Evolutionary conservation across 2,797 vertebrate species (phyloP).

Genomic region (Neosalanx taihuensis): DNA sequence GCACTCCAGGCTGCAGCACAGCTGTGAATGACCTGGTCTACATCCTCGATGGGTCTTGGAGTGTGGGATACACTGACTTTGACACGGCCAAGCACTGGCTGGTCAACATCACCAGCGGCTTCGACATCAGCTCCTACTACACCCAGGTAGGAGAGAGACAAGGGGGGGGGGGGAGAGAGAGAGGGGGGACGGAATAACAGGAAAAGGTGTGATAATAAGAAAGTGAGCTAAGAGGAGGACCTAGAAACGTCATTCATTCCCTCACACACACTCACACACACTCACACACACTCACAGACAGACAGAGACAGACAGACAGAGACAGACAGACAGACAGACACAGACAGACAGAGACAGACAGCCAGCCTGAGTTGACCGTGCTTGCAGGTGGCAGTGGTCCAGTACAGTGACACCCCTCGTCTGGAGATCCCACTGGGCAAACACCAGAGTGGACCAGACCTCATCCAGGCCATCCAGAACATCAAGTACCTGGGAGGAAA

Average conservation of each 20-base stretch:
- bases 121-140: constrained; percentile 74
- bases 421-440: constrained; percentile 75
- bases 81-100: constrained; percentile 80
- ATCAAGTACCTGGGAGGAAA: constrained; percentile 78
- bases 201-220: no score
- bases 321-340: not conserved
- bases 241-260: no score
- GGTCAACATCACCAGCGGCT: constrained; percentile 77
- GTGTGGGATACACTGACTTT: constrained; percentile 74
- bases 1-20: constrained; percentile 75
- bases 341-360: not conserved
- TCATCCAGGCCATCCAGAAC: constrained; percentile 67
- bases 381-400: constrained; percentile 72
- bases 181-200: no score
- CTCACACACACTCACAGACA: not conserved
- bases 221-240: no score
- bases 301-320: not conserved
- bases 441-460: constrained; percentile 60
- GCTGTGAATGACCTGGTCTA: constrained; percentile 80
- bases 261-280: no score
- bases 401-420: constrained; percentile 79
- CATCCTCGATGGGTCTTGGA: constrained; percentile 81
- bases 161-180: no score
- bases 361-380: not conserved
- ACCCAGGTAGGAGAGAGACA: constrained; percentile 34